Conservation (phyloP, 2,797 vertebrate genomes). For the Meda fulgida region DNA sequence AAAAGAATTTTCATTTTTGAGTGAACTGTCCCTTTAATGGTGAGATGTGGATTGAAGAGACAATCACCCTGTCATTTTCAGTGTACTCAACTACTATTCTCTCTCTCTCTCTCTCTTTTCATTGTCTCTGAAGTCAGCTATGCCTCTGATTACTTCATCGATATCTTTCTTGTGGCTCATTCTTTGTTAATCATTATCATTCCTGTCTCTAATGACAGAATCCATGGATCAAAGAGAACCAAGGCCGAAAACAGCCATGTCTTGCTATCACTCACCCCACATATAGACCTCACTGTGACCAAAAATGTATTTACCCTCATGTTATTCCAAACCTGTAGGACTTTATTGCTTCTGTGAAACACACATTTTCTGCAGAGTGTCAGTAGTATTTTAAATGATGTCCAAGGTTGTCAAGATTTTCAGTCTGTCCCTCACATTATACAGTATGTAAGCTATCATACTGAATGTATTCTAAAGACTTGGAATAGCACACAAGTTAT, state of each 20-base stretch:
- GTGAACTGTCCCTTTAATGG: neutral
- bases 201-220: slow-evolving; percentile 11
- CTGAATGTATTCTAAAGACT: neutral
- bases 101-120: neutral
- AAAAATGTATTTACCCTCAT: neutral
- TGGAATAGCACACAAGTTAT: no score
- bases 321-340: neutral
- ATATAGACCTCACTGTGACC: neutral
- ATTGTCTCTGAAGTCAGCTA: slow-evolving; percentile 3
- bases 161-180: slow-evolving; percentile 18
- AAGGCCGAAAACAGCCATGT: neutral
- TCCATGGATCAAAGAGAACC: slow-evolving; percentile 2
- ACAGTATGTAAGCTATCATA: no score
- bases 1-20: neutral
- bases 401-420: neutral
- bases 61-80: slow-evolving; percentile 13
- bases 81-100: neutral
- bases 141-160: slow-evolving; percentile 26
- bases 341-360: neutral
- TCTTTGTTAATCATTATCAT: slow-evolving; percentile 24
- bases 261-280: neutral
- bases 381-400: neutral
- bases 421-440: neutral
- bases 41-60: neutral
- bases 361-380: neutral